Evolutionary conservation across 2,888 invertebrate genomes (phyloP), one percentile per base, ranked within the genome.

Genomic region (Chloroclystis v-ata): DNA sequence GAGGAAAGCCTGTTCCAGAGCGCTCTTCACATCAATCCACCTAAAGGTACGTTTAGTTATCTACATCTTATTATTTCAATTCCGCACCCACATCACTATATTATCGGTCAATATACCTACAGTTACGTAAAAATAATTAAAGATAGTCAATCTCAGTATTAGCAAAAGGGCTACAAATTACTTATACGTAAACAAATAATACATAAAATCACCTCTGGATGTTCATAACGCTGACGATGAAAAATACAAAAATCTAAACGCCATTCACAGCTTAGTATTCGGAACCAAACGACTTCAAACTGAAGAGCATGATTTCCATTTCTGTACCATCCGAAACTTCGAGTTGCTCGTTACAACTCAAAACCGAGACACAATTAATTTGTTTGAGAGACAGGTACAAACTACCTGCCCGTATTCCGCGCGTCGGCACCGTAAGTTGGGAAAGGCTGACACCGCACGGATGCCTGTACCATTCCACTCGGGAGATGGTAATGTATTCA

Each of bases 1-100:
- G 98, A 98, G 82, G 98, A 98, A 81, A 93, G 93, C 61, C 90
- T 99, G 37, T 99, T 97, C 79, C 89, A 93, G 66, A 95, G 98
- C 58, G 98, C 98, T 14, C 90, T 98, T 59, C 88, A 91, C 64
- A 92, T 98, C 70, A 99, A 98, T 85, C 98, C 98, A 43, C 97
- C 98, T n/a, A 99, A 98, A 95, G 97, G 98, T 97, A 79, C 89
- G 86, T 64, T 39, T 33, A 33, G 9, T 33, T n/a, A 33, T n/a
- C 16, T 33, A 33, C n/a, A 9, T 29, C 8, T 12, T 1, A 1
- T 2, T 11, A 11, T 29, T 13, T 30, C n/a, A n/a, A n/a, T n/a
- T n/a, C n/a, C n/a, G n/a, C n/a, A n/a, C n/a, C n/a, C n/a, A n/a
- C n/a, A n/a, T n/a, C n/a, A n/a, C n/a, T n/a, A n/a, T n/a, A n/a